Conservation (phyloP, 2,888 invertebrate genomes). For the Spilarctia lutea region DNA sequence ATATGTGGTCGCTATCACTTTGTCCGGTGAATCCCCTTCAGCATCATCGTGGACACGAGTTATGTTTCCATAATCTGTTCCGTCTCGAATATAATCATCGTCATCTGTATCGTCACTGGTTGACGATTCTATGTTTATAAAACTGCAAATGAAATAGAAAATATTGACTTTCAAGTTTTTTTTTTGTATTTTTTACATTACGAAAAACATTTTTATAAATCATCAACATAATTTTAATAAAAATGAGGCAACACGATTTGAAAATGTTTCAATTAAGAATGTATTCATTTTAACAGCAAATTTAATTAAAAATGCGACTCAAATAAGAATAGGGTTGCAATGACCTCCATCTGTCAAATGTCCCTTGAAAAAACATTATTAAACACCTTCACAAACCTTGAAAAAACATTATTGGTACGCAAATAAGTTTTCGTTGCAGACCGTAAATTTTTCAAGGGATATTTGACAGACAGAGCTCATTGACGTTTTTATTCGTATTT, state of each 20-base stretch:
- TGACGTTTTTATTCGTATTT: no score
- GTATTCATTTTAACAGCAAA: neutral
- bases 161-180: neutral
- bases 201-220: neutral
- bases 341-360: no score
- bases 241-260: neutral
- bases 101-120: conserved; percentile 87
- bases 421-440: no score
- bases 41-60: conserved; percentile 69
- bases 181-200: neutral
- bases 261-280: neutral
- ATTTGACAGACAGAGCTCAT: no score
- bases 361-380: no score
- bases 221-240: neutral
- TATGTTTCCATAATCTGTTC: conserved; percentile 81
- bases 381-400: no score
- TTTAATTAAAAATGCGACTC: no score
- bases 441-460: no score
- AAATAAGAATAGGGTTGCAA: no score
- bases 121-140: conserved; percentile 90
- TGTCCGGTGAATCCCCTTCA: conserved; percentile 58
- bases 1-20: conserved; percentile 69
- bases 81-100: conserved; percentile 80
- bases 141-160: conserved; percentile 71
- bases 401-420: no score